These are phyloP conservation scores for Vanessa cardui DNA, from an alignment of 2,888 invertebrate genomes.

Conservation along the genomic window DNA sequence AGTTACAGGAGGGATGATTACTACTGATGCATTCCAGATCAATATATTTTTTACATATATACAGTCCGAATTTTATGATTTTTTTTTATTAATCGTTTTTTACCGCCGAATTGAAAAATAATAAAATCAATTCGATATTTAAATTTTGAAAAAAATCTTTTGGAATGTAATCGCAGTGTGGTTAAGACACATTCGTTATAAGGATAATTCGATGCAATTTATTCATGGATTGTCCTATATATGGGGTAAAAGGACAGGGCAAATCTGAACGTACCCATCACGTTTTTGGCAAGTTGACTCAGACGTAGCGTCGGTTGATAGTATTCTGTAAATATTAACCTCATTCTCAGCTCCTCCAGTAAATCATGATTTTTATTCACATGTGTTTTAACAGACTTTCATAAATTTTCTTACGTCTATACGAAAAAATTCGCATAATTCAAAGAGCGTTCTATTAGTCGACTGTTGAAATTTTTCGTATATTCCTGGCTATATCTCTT, in stretches of 20 bases:
- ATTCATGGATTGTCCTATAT: background rate
- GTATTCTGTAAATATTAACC: conserved; percentile 62
- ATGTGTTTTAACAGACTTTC: background rate
- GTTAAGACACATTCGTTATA: background rate
- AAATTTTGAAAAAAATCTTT: background rate
- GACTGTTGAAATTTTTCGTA: no score
- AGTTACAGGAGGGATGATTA: no score
- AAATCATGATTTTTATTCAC: background rate
- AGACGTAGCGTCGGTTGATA: conserved; percentile 61
- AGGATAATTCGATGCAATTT: background rate
- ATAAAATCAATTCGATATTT: background rate
- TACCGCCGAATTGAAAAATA: no score
- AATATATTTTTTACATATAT: no score
- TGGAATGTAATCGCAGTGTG: background rate
- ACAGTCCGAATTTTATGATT: no score
- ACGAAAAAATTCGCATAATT: no score
- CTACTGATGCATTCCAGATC: no score
- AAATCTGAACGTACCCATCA: conserved; percentile 65
- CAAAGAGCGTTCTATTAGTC: no score
- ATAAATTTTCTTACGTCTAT: background rate
- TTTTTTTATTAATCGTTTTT: no score
- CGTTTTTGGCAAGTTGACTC: conserved; percentile 62
- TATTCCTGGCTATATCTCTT: no score
- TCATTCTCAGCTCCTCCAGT: conserved; percentile 19
- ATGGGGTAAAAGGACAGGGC: conserved; percentile 18